phyloP scores from a whole-genome alignment of 2,797 vertebrate genomes.

The Hoplostethus atlanticus region DNA sequence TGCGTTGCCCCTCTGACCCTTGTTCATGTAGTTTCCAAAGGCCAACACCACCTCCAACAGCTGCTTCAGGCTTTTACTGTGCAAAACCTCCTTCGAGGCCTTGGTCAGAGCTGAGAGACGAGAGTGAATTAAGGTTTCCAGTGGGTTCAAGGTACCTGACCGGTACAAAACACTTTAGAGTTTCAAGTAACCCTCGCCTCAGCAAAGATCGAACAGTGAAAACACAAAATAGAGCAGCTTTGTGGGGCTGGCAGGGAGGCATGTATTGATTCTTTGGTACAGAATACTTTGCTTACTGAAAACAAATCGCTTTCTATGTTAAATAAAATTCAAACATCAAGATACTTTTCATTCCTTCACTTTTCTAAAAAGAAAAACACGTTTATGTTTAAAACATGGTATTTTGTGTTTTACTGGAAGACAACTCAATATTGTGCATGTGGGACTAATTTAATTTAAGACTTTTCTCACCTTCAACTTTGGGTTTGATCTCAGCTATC shows the following conservation, averaged over 20 bases:
- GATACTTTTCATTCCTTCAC: too few species aligned
- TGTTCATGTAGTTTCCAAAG: constrained; percentile 99
- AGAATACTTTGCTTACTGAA: background rate
- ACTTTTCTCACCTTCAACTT: constrained; percentile 91
- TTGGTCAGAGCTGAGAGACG: constrained; percentile 86
- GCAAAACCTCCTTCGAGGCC: constrained; percentile 93
- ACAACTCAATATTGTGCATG: background rate
- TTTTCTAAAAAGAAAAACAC: background rate
- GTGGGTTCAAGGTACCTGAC: background rate
- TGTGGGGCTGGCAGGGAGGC: background rate
- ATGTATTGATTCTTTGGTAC: background rate
- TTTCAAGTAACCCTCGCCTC: too few species aligned
- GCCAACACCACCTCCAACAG: constrained; percentile 97
- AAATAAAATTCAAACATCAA: background rate
- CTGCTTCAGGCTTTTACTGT: constrained; percentile 93
- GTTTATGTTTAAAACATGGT: too few species aligned
- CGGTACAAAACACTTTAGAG: too few species aligned
- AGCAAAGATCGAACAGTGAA: too few species aligned
- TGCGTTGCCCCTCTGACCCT: constrained; percentile 97
- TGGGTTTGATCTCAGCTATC: constrained; percentile 96
- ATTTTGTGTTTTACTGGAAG: too few species aligned
- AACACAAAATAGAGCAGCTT: too few species aligned
- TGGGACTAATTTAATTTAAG: background rate
- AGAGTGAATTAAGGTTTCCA: background rate
- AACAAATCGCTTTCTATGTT: background rate